Base-by-base conservation (phyloP, 2,888 invertebrate genomes). In the Caenorhabditis zanzibari region DNA sequence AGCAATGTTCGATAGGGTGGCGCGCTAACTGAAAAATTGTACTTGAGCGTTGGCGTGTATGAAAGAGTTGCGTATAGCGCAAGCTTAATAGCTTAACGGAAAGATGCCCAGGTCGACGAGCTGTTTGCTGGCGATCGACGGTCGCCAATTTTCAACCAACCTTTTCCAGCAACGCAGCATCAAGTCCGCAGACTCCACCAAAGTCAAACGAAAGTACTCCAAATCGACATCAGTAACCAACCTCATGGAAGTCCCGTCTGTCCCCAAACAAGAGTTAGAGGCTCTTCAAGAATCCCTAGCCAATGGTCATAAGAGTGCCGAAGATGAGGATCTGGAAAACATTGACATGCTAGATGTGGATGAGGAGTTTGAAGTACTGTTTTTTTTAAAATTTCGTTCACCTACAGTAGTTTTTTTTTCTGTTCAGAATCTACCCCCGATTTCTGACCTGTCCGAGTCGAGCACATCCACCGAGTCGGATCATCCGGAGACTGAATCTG, bases 371-470 rank as follows among this genome's bases (percentile, higher is more conserved):
- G 84, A 84, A 54, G 79, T 71, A 3, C 6, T 0, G 26, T 16
- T 24, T 44, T 24, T 26, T 0, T 19, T 14, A 2, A n/a, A n/a
- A n/a, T n/a, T n/a, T n/a, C n/a, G n/a, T n/a, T n/a, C n/a, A 38
- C 26, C 19, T 52, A 19, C 3, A 32, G 0, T 1, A 14, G 4
- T 28, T 28, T 19, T n/a, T 12, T 9, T 28, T 19, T 0, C 12
- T 24, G 19, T 83, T 28, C 69, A 85, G 82, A 84, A 87, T 44
- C 72, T 87, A 10, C 87, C 87, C 0, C 84, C 84, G 22, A 82
- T 87, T 10, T 86, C 85, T 0, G 87, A 87, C 66, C 56, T 86
- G 6, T 85, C 85, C 12, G 86, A 86, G 24, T 68, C 74, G 0
- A 63, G 69, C 14, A 28, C 54, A 4, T 68, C 73, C 7, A 26